Evolutionary conservation across 2,888 invertebrate genomes (phyloP).

Genomic region (Melipona bicolor): DNA sequence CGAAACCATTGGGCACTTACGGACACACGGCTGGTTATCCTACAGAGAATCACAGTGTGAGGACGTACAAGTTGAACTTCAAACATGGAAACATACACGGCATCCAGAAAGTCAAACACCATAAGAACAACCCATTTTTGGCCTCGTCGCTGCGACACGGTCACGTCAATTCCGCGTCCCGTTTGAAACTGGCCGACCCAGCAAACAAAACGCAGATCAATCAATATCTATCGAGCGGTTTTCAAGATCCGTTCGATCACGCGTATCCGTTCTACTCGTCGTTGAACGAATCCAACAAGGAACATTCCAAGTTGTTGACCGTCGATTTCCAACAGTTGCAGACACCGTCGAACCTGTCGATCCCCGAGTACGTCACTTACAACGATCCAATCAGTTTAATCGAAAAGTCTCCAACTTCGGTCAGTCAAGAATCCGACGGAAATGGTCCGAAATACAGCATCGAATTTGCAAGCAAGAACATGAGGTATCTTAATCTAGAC

Average conservation of each 20-base stretch:
- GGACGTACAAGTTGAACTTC: constrained; percentile 2
- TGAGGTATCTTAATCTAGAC: constrained; percentile 47
- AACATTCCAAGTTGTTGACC: background rate
- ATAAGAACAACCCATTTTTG: background rate
- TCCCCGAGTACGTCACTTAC: background rate
- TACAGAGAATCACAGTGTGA: background rate
- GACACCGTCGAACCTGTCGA: background rate
- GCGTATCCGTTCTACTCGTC: background rate
- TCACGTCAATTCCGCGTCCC: background rate
- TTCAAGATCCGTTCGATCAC: background rate
- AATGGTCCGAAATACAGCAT: constrained; percentile 24
- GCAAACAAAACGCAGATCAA: background rate
- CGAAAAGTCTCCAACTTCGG: background rate
- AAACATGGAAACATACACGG: background rate
- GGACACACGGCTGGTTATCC: background rate
- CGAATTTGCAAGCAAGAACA: constrained; percentile 37
- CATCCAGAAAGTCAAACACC: background rate
- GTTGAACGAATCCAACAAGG: background rate
- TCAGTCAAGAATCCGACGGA: background rate
- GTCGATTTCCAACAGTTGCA: background rate
- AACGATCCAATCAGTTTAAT: background rate
- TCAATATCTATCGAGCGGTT: background rate
- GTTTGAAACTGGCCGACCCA: background rate
- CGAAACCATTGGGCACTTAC: background rate
- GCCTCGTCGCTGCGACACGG: background rate